These are phyloP conservation scores for Orestias chungarensis DNA, from an alignment of 2,797 vertebrate species.

Conservation along the genomic window DNA sequence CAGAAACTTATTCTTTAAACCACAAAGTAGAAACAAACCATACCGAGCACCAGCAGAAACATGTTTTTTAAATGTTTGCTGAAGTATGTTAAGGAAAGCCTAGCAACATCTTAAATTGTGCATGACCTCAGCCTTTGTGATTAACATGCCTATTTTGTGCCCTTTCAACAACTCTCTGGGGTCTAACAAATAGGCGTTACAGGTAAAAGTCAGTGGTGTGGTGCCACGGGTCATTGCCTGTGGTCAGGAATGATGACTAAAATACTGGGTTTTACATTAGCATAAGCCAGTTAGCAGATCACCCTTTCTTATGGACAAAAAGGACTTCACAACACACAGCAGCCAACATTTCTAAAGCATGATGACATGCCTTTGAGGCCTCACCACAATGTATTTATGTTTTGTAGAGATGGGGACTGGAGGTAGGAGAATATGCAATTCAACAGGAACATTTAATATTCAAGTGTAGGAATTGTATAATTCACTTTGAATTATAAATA, in stretches of 20 bases:
- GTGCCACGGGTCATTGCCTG: slow-evolving; percentile 52
- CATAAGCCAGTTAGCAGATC: slow-evolving; percentile 44
- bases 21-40: not conserved
- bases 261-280: slow-evolving; percentile 48
- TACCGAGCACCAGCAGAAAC: slow-evolving; percentile 40
- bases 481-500: slow-evolving; percentile 27
- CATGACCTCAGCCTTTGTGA: slow-evolving; percentile 56
- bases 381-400: slow-evolving; percentile 74
- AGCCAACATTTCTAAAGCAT: slow-evolving; percentile 46
- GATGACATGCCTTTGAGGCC: slow-evolving; percentile 53
- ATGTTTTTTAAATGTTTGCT: slow-evolving; percentile 31
- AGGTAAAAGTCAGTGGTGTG: slow-evolving; percentile 45
- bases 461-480: slow-evolving; percentile 68
- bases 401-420: slow-evolving; percentile 48
- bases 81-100: slow-evolving; percentile 28
- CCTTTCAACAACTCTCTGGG: slow-evolving; percentile 58
- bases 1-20: not conserved
- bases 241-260: slow-evolving; percentile 60
- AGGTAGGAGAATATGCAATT: slow-evolving; percentile 39
- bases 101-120: slow-evolving; percentile 51
- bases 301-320: slow-evolving; percentile 57
- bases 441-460: slow-evolving; percentile 71
- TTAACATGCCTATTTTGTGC: slow-evolving; percentile 63
- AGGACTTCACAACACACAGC: slow-evolving; percentile 56
- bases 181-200: slow-evolving; percentile 62